phyloP scores from a whole-genome alignment of 2,888 invertebrate species.

The Tanypteryx hageni region DNA sequence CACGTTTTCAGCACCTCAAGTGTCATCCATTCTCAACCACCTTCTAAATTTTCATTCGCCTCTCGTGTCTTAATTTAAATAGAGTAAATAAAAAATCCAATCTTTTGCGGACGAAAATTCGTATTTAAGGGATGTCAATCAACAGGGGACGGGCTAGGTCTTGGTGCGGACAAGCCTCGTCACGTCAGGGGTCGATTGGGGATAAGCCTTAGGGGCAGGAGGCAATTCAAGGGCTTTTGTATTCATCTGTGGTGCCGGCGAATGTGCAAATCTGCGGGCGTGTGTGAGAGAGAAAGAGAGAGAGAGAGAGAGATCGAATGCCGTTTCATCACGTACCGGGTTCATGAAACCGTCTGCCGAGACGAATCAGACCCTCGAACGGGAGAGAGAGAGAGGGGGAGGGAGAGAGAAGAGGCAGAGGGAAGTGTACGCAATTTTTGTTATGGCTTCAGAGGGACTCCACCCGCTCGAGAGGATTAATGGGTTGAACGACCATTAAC shows the following conservation, averaged over 20 bases:
- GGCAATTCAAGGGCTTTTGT: not conserved
- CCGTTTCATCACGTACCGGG: not conserved
- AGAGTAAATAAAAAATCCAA: no score
- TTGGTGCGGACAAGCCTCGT: not conserved
- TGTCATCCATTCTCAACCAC: no score
- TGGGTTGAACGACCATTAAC: not conserved
- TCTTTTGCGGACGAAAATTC: not conserved
- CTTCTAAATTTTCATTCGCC: no score
- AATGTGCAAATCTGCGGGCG: not conserved
- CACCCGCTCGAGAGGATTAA: not conserved
- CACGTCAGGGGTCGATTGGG: not conserved
- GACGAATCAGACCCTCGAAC: no score
- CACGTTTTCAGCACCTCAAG: no score
- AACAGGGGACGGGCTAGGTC: not conserved
- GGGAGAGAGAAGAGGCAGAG: no score
- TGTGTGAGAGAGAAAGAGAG: not conserved
- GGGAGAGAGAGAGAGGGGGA: no score
- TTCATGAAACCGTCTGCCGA: not conserved
- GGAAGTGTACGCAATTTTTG: not conserved
- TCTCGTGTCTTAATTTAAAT: no score
- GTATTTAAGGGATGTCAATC: slow-evolving; percentile 28
- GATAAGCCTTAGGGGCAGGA: not conserved
- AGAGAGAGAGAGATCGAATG: not conserved
- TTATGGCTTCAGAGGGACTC: not conserved
- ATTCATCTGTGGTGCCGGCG: not conserved